These are phyloP conservation scores for Prorops nasuta DNA, from an alignment of 1,140 invertebrate genomes.

Conservation along the genomic window DNA sequence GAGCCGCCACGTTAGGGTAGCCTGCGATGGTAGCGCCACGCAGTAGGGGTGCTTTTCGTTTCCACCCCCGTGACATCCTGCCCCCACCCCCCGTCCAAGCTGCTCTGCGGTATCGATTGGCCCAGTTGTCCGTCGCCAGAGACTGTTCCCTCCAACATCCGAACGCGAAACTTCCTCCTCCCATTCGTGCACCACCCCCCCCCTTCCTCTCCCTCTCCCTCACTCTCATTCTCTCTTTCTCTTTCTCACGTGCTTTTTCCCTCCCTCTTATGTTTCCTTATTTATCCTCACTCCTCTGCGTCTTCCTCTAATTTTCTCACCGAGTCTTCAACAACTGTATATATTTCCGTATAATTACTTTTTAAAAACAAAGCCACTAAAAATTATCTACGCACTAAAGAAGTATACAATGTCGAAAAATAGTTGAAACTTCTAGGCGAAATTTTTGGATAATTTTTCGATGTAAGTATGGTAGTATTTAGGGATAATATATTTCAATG, in stretches of 20 bases:
- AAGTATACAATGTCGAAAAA: too few relatives aligned
- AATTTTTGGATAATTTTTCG: too few relatives aligned
- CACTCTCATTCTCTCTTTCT: constrained; percentile 2
- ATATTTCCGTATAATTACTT: too few relatives aligned
- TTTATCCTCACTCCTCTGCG: constrained; percentile 2
- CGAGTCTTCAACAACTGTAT: too few relatives aligned
- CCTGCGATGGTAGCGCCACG: constrained; percentile 29
- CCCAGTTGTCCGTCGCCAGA: constrained; percentile 48
- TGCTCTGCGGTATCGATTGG: constrained; percentile 44
- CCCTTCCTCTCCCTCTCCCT: constrained; percentile 1
- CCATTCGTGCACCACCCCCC: constrained; percentile 23
- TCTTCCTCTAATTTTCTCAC: not conserved
- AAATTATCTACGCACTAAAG: too few relatives aligned
- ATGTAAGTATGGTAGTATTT: too few relatives aligned
- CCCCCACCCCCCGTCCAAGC: constrained; percentile 7
- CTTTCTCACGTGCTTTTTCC: not conserved
- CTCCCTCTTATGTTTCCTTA: constrained; percentile 13
- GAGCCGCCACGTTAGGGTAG: not conserved
- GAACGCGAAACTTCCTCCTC: too few relatives aligned
- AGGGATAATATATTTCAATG: too few relatives aligned
- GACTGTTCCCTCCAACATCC: constrained; percentile 28
- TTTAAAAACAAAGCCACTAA: too few relatives aligned
- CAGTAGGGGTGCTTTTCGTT: constrained; percentile 12
- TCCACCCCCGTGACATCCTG: constrained; percentile 21
- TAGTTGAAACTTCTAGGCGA: too few relatives aligned